A percentile compares a stretch with the other conserved stretches of the same genome.
phyloP scores from a whole-genome alignment of 2,113 vertebrate genomes.

The Neodon shergylaensis region DNA sequence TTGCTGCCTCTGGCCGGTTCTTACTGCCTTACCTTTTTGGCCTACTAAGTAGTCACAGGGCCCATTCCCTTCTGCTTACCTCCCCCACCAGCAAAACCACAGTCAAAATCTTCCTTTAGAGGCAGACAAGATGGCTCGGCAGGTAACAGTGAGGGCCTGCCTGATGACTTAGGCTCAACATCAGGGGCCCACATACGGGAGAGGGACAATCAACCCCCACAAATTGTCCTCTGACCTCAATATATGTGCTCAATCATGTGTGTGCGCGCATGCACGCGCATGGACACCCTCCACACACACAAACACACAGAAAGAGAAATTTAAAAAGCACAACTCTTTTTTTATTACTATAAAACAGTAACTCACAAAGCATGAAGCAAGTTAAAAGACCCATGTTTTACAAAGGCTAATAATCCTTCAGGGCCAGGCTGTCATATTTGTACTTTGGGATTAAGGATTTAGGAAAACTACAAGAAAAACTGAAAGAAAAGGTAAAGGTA shows the following conservation, averaged over 20 bases:
- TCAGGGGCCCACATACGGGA: neutral
- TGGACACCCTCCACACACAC: neutral
- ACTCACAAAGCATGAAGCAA: neutral
- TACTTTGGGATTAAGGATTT: neutral
- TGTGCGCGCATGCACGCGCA: too few species aligned
- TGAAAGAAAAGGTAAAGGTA: neutral
- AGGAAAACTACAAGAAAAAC: slow-evolving; percentile 9
- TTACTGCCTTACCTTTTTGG: neutral
- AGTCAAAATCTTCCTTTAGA: neutral
- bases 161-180: neutral
- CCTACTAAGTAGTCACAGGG: neutral
- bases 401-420: slow-evolving; percentile 19
- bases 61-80: slow-evolving; percentile 24
- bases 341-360: slow-evolving; percentile 4
- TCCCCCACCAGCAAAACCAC: neutral
- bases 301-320: neutral
- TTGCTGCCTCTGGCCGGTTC: neutral
- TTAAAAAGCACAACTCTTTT: neutral
- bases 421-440: neutral
- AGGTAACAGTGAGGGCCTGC: neutral
- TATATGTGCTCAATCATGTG: neutral
- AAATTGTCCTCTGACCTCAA: neutral
- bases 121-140: neutral
- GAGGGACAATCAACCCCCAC: neutral
- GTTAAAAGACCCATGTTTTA: slow-evolving; percentile 16